These are phyloP conservation scores for Hirundichthys speculiger DNA, from an alignment of 2,113 vertebrate genomes.

Conservation along the genomic window DNA sequence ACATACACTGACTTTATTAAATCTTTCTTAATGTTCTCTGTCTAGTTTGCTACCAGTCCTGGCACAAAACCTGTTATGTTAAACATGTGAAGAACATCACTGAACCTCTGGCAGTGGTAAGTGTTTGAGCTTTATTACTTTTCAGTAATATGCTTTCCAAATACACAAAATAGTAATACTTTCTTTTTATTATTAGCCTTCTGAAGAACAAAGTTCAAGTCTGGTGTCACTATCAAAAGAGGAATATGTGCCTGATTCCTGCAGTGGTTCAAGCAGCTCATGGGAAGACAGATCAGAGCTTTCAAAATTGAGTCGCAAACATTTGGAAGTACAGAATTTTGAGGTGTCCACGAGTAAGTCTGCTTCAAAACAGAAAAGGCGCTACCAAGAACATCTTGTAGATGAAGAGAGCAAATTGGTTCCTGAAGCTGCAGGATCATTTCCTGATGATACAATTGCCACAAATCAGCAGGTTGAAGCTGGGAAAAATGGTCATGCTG, in stretches of 20 bases:
- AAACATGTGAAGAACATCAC: neutral
- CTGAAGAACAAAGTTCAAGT: neutral
- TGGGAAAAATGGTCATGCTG: neutral
- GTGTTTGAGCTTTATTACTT: neutral
- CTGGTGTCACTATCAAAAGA: constrained; percentile 1
- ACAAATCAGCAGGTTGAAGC: neutral
- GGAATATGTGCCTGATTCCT: neutral
- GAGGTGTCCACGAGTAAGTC: neutral
- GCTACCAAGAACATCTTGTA: neutral
- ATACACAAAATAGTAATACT: neutral
- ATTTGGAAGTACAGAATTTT: neutral
- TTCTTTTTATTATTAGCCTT: neutral
- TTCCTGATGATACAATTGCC: neutral
- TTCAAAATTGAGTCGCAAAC: neutral
- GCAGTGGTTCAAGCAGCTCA: neutral
- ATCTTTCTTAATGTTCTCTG: neutral
- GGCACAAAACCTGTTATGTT: constrained; percentile 9
- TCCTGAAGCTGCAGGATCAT: neutral
- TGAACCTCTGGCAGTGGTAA: neutral
- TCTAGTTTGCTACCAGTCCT: constrained; percentile 5
- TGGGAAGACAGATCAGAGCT: neutral
- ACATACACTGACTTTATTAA: neutral
- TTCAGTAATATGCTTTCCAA: neutral
- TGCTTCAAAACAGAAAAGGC: neutral
- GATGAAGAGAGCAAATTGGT: neutral